Evolutionary conservation across 2,113 vertebrate genomes (phyloP), one percentile per base, ranked within the genome.

Genomic region (Eleginops maclovinus): DNA sequence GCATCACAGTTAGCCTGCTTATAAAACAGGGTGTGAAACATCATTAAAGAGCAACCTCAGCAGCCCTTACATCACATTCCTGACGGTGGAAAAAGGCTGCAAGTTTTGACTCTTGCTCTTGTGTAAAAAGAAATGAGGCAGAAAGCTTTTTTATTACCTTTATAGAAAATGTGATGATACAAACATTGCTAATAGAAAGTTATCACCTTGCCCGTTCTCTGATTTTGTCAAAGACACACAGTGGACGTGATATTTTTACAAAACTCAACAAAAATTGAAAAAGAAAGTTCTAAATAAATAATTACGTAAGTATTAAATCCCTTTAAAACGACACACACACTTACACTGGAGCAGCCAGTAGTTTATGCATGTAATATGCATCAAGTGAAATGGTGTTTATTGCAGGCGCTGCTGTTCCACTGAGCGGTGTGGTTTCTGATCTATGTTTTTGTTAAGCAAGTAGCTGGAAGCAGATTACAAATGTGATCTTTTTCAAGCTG

Each of bases 1-100:
- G 62, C 19, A 61, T 78, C 70, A 61, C 0, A 59, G 68, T 70
- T 79, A 59, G 47, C 12, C 47, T 40, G 36, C 46, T 87, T 82
- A 75, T 49, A 64, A 40, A 75, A 77, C 60, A 21, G 61, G 1
- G 3, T 28, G 22, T 13, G 43, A 9, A 44, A 21, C 0, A 11
- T 56, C 36, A 17, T 17, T 36, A 36, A 36, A 36, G 31, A 36
- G 31, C 36, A 24, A 47, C 66, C 46, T 36, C 16, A n/a, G n/a
- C n/a, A n/a, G n/a, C 9, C 21, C 31, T 36, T 77, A 51, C 28
- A 44, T 63, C 26, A 59, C 53, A 13, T 17, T 0, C 14, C 1
- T 4, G 15, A 65, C 22, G 6, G 4, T 1, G 16, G 22, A 55
- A n/a, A 44, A 31, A 63, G 4, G 2, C 12, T 2, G 22, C 0